Base-by-base conservation (phyloP, 2,797 vertebrate species). In the Chiroxiphia lanceolata region DNA sequence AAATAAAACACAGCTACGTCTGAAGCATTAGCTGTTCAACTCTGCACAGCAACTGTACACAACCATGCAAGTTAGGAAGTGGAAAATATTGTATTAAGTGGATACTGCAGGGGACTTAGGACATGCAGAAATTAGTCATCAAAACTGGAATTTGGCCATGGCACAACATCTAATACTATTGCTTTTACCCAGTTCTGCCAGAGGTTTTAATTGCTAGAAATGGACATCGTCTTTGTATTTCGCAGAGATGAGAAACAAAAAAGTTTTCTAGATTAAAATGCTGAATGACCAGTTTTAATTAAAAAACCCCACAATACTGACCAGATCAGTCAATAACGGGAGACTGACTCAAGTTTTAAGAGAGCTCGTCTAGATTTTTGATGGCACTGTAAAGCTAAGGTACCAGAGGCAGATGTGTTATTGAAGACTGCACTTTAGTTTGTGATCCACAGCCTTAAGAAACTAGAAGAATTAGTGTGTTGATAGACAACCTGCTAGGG, bases 31-130 rank as follows among this genome's bases (percentile, higher is more conserved):
- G 83, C 96, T 69, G 9, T 94, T 96, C 92, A 88, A 87, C 86
- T 90, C 76, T 54, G 51, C 95, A 91, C 56, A 96, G 93, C 67
- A 87, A 95, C 71, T 54, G 54, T 91, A 68, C 56, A 64, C 77
- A 93, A 78, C 83, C 87, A 91, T 80, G 81, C 94, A 81, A 75
- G 91, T 40, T 86, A 95, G 97, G 92, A 97, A 97, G 96, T 94
- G 95, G 96, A 96, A 95, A 97, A 95, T 87, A 87, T 95, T 96
- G 96, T 87, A 92, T 87, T 65, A 97, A 96, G 87, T 84, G 95
- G 95, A 95, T 94, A 96, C 83, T 89, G 71, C 93, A 94, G 92
- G 86, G 95, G 95, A 96, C 93, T 96, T 91, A 82, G 95, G 94
- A 95, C 95, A 96, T 88, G 94, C 75, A 96, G 76, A 85, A 91